Evolutionary conservation across 2,797 vertebrate genomes (phyloP), one percentile per base, ranked within the genome.

Genomic region (Pseudochaenichthys georgianus): DNA sequence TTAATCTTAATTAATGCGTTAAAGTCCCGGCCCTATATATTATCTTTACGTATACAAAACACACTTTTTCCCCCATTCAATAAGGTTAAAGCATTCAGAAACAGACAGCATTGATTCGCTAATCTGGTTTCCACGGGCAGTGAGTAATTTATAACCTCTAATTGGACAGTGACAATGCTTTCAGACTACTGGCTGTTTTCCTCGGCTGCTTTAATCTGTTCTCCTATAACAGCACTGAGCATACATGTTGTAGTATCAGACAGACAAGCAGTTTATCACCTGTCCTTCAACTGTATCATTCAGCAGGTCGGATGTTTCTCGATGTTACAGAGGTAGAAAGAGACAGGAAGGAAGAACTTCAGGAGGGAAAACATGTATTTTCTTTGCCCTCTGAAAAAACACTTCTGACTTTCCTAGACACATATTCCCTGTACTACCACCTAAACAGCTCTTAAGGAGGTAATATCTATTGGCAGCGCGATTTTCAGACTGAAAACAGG

Each of bases 141-240:
- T 48, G 57, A 78, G 7, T 82, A 64, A 86, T 88, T 82, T 62
- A 75, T 80, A 75, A 41, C 15, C 23, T 77, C 48, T 82, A 78
- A 85, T 69, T 86, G 52, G 73, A 78, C 64, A 74, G 57, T 54
- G 47, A 72, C 11, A 5, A 48, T 69, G 57, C 43, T 73, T 43
- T 73, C 23, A 75, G 55, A 69, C 45, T 10, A 51, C 11, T 15
- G 54, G 50, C 58, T 70, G 58, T 58, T 82, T 50, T 55, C 71
- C 19, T 4, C 15, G 4, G 50, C 31, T 43, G 50, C 11, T 61
- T 72, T 75, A 62, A 87, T 88, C 61, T 65, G 9, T 73, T 75
- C 15, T 74, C 47, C 50, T 66, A 63, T 66, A 63, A 70, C 57
- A 63, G 55, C 71, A 74, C 19, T 23, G 43, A 67, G 68, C 17